Conservation (phyloP, 2,113 vertebrate genomes). For the Trinectes maculatus region DNA sequence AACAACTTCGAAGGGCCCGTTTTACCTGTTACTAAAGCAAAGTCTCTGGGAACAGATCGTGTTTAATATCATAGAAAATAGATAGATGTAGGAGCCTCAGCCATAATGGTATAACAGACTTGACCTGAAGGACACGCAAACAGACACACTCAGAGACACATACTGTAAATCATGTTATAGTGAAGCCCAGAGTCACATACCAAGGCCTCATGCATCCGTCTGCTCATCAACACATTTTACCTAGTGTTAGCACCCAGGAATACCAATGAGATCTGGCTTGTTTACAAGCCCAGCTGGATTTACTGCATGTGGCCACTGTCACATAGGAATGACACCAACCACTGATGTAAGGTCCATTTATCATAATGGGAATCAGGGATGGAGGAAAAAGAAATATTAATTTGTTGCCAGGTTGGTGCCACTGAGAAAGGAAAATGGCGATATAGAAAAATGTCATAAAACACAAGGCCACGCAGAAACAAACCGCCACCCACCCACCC, state of each 20-base stretch:
- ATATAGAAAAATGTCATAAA: too few relatives aligned
- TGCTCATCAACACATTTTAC: slow-evolving; percentile 63
- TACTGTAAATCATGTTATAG: slow-evolving; percentile 20
- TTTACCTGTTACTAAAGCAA: not conserved
- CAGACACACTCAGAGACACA: not conserved
- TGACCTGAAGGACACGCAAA: slow-evolving; percentile 14
- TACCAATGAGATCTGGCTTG: slow-evolving; percentile 44
- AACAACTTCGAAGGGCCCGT: not conserved
- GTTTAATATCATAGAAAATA: not conserved
- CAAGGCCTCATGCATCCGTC: slow-evolving; percentile 53
- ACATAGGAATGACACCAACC: not conserved
- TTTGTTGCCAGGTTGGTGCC: too few relatives aligned
- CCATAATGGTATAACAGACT: slow-evolving; percentile 11
- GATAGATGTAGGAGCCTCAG: not conserved
- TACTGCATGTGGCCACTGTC: slow-evolving; percentile 19
- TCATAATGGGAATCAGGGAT: not conserved
- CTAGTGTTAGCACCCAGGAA: slow-evolving; percentile 41
- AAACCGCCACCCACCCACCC: not conserved
- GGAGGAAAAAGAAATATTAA: not conserved
- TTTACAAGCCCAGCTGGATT: slow-evolving; percentile 56
- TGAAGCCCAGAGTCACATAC: slow-evolving; percentile 32
- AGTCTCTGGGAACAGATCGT: not conserved
- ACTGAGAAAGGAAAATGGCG: not conserved
- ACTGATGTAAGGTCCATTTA: slow-evolving; percentile 39
- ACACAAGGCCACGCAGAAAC: too few relatives aligned